A percentile compares a stretch with the other conserved stretches of the same genome.
Conservation (phyloP, 2,888 invertebrate genomes). For the Volucella inanis region DNA sequence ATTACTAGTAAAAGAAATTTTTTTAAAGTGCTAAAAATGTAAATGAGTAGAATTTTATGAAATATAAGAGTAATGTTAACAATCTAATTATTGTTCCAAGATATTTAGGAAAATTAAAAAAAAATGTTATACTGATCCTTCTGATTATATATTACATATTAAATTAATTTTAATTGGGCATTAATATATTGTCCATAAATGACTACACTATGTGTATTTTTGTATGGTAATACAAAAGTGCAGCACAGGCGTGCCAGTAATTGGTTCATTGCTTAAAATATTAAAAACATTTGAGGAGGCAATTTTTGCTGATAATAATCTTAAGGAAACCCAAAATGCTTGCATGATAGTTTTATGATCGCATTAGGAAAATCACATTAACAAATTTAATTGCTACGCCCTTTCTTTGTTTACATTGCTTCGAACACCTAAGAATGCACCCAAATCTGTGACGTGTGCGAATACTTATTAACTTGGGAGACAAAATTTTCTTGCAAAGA, state of each 20-base stretch:
- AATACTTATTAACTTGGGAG: constrained; percentile 1
- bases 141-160: too few relatives aligned
- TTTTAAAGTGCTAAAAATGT: too few relatives aligned
- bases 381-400: constrained; percentile 27
- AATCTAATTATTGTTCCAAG: too few relatives aligned
- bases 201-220: background rate
- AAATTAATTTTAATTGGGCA: too few relatives aligned
- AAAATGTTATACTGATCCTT: too few relatives aligned
- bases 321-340: background rate
- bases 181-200: too few relatives aligned
- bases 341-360: constrained; percentile 26
- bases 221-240: background rate
- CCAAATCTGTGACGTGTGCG: background rate
- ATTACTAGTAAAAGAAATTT: too few relatives aligned
- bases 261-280: background rate
- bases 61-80: too few relatives aligned
- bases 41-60: too few relatives aligned
- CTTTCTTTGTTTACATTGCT: constrained; percentile 14
- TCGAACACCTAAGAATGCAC: background rate
- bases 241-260: constrained; percentile 10
- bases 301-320: constrained; percentile 40
- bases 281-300: background rate
- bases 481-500: background rate
- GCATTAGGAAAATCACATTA: constrained; percentile 35
- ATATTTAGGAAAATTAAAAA: too few relatives aligned